Evolutionary conservation across 2,888 invertebrate genomes (phyloP).

Genomic region (Oligia fasciuncula): DNA sequence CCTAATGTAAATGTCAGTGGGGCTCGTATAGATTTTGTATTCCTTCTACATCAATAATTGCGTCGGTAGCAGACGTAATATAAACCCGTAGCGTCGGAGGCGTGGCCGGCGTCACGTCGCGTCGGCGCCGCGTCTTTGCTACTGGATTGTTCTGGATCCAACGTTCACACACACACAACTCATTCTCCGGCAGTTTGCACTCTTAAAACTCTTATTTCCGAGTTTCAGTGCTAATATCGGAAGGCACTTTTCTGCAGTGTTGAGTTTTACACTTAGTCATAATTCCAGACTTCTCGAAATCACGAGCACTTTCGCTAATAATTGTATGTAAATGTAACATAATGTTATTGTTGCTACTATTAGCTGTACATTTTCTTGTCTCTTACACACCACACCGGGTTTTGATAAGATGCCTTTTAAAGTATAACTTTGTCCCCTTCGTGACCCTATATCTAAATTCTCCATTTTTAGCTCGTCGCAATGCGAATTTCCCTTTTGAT

Average conservation of each 20-base stretch:
- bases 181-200: constrained; percentile 59
- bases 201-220: constrained; percentile 54
- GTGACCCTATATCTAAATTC: constrained; percentile 23
- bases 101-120: constrained; percentile 86
- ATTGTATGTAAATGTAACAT: constrained; percentile 17
- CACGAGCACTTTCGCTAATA: constrained; percentile 46
- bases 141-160: constrained; percentile 79
- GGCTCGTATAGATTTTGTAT: constrained; percentile 69
- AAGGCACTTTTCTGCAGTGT: constrained; percentile 18
- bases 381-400: constrained; percentile 30
- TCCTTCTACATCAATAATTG: constrained; percentile 72
- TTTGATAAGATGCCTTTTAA: constrained; percentile 49
- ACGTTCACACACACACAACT: constrained; percentile 54
- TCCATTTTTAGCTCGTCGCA: constrained; percentile 19
- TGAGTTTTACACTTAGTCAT: constrained; percentile 12
- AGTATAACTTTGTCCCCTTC: constrained; percentile 28
- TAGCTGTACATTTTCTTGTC: constrained; percentile 47
- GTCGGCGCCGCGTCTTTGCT: constrained; percentile 82
- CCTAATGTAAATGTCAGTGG: constrained; percentile 64
- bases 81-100: constrained; percentile 80
- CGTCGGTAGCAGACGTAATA: constrained; percentile 75
- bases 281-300: constrained; percentile 34
- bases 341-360: constrained; percentile 49
- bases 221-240: constrained; percentile 24
- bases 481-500: constrained; percentile 46